phyloP scores from a whole-genome alignment of 2,113 vertebrate genomes.

The Morone chrysops region DNA sequence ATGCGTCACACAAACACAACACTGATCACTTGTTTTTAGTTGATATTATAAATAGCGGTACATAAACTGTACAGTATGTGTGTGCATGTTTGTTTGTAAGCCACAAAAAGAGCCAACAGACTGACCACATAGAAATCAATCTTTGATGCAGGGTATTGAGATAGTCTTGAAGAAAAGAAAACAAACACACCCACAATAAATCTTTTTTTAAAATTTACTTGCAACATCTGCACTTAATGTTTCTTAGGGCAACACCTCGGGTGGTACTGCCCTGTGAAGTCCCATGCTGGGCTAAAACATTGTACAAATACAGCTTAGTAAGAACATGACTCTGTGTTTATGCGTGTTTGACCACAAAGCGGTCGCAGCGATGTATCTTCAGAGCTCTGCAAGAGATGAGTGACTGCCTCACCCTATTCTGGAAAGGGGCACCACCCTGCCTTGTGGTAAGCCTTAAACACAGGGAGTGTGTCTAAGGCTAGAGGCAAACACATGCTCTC shows the following conservation, averaged over 20 bases:
- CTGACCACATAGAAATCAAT: not conserved
- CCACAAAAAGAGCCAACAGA: not conserved
- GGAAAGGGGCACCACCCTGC: conserved; percentile 75
- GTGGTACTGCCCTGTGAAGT: conserved; percentile 18
- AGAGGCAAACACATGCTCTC: conserved; percentile 27
- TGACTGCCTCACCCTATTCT: conserved; percentile 76
- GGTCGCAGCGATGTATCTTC: conserved; percentile 37
- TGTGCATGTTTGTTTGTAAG: not conserved
- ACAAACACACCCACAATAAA: conserved; percentile 1
- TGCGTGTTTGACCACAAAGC: conserved; percentile 46
- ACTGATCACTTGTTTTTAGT: not conserved
- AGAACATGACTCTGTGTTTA: conserved; percentile 42
- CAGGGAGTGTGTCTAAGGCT: conserved; percentile 52
- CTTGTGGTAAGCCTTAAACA: conserved; percentile 78
- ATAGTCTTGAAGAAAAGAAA: not conserved
- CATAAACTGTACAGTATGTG: not conserved
- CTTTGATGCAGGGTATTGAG: not conserved
- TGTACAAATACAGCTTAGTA: conserved; percentile 24
- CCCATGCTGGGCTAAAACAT: conserved; percentile 17
- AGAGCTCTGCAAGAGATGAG: conserved; percentile 48
- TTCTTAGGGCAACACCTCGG: not conserved
- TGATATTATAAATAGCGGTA: not conserved
- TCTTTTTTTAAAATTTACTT: not conserved
- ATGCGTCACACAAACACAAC: not conserved
- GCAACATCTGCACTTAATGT: conserved; percentile 28